Percentiles rank a stretch among this genome's conserved stretches.
phyloP scores from a whole-genome alignment of 2,797 vertebrate species.

The Diglossa cyanea region DNA sequence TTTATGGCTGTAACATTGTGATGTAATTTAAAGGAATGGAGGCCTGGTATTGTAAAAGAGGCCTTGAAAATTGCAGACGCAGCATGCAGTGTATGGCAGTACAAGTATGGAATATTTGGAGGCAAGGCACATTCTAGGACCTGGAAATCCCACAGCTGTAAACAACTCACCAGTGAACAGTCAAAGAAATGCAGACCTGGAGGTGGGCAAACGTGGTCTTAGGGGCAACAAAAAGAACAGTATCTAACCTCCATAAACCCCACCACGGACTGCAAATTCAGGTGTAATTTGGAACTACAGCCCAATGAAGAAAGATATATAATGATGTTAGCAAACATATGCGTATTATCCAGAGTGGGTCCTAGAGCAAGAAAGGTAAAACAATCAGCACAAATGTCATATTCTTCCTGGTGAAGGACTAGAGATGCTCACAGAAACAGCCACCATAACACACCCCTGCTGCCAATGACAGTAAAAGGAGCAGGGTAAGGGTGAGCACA shows the following conservation, averaged over 20 bases:
- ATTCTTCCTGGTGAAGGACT: not conserved
- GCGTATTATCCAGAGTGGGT: not conserved
- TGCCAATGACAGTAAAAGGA: not conserved
- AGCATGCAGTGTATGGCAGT: not conserved
- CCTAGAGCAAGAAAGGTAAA: not conserved
- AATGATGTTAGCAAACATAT: not conserved
- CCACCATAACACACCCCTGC: not conserved
- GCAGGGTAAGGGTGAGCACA: not conserved
- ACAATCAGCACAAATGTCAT: not conserved
- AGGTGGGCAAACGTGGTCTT: not conserved
- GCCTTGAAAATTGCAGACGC: not conserved
- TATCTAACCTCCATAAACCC: not conserved
- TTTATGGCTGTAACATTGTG: not conserved
- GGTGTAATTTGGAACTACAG: not conserved
- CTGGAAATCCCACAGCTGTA: not conserved
- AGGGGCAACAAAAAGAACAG: not conserved
- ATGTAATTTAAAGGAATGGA: not conserved
- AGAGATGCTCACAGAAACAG: not conserved
- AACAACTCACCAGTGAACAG: not conserved
- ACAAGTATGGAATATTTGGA: not conserved
- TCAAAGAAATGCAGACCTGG: not conserved
- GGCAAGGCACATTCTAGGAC: not conserved
- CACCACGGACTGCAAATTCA: not conserved
- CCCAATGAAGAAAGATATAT: not conserved
- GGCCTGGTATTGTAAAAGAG: not conserved